Base-by-base conservation (phyloP, 2,888 invertebrate species). In the Mycogona germanica region DNA sequence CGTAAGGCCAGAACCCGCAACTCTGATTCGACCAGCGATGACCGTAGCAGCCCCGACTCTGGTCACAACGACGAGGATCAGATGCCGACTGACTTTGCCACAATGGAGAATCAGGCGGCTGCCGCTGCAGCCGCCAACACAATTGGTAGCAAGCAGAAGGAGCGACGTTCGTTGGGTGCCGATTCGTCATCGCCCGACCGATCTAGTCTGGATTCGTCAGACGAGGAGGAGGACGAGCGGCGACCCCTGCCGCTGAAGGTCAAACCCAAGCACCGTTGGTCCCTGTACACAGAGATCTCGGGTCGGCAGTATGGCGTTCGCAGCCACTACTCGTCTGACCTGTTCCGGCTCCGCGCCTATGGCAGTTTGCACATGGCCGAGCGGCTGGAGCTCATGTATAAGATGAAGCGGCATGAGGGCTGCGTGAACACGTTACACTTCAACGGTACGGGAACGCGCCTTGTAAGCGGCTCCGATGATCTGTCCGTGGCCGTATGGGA, bases 371-470 rank as follows among this genome's bases (percentile, higher is more conserved):
- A 86, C 65, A 78, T 80, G 60, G 84, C 89, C 9, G 84, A 88
- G 69, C 79, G 87, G 61, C 75, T 95, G 66, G 80, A 87, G 66
- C 75, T 87, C 45, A 78, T 84, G 69, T 80, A 82, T 63, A 78
- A 79, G 64, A 74, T 95, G 62, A 77, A 81, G 57, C 79, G 80
- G 60, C 95, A 95, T 69, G 76, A 73, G 62, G 92, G 92, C 57
- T 93, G 93, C 74, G 93, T 95, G 2, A 95, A 95, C 73, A 82
- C 87, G 57, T 77, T 95, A 53, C 84, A 88, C 72, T 95, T 95
- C 70, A 92, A 92, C 67, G 78, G 79, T 57, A 73, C 78, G 68
- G 86, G 86, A 2, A 77, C 80, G 41, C 73, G 86, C 42, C 70
- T 95, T 57, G 88, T 85, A 2, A 88, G 88, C 60, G 92, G 91